Conservation (phyloP, 2,113 vertebrate species). For the Acanthochromis polyacanthus region DNA sequence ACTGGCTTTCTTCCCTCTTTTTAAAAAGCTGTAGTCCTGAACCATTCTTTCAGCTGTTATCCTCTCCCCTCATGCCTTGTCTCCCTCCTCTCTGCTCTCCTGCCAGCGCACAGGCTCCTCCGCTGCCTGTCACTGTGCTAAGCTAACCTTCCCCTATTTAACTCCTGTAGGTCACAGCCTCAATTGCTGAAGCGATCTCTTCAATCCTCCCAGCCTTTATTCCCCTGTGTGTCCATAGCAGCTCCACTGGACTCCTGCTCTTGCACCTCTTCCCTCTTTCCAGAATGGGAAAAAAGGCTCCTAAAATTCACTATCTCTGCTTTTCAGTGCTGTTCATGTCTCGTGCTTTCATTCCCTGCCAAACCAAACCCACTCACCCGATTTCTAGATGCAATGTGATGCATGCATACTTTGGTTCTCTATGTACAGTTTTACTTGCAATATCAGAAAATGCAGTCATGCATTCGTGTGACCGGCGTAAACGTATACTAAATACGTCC, state of each 20-base stretch:
- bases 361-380: constrained; percentile 29
- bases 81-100: background rate
- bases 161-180: constrained; percentile 54
- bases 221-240: constrained; percentile 38
- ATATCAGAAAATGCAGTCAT: background rate
- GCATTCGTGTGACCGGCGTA: constrained; percentile 5
- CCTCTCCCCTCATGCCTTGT: background rate
- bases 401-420: constrained; percentile 11
- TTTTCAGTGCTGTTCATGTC: constrained; percentile 26
- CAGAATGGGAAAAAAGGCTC: background rate
- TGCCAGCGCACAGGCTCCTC: constrained; percentile 29
- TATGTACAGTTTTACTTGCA: background rate
- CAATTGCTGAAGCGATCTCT: background rate
- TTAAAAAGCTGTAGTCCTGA: background rate
- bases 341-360: constrained; percentile 7
- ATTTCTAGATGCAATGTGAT: constrained; percentile 6
- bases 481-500: background rate
- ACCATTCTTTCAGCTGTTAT: background rate
- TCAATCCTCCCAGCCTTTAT: constrained; percentile 22
- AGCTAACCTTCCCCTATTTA: constrained; percentile 56
- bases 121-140: constrained; percentile 38
- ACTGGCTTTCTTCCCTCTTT: constrained; percentile 3
- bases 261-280: background rate
- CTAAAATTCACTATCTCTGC: constrained; percentile 36
- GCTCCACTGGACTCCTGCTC: constrained; percentile 29